phyloP scores from a whole-genome alignment of 2,888 invertebrate species.

The Crepidodera aurea region DNA sequence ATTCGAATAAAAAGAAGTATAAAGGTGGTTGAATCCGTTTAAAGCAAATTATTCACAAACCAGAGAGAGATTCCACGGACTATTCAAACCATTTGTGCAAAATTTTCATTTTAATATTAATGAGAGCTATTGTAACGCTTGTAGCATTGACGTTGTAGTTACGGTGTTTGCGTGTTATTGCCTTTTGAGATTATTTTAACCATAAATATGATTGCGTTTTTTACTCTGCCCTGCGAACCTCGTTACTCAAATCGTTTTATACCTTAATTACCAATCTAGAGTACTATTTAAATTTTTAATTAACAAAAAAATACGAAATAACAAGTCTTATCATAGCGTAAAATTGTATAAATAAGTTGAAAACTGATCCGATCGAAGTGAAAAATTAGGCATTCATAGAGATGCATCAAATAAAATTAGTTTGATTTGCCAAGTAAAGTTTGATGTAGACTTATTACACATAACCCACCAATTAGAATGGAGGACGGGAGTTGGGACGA shows the following conservation, averaged over 20 bases:
- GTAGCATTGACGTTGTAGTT: constrained; percentile 8
- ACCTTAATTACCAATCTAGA: neutral
- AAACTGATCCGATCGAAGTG: too few relatives aligned
- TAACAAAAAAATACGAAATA: neutral
- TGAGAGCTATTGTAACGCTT: constrained; percentile 13
- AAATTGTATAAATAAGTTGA: too few relatives aligned
- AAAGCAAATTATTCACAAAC: too few relatives aligned
- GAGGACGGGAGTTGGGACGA: too few relatives aligned
- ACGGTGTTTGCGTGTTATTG: constrained; percentile 13
- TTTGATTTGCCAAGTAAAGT: too few relatives aligned
- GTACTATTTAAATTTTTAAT: neutral
- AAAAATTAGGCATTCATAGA: too few relatives aligned
- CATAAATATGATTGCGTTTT: constrained; percentile 10
- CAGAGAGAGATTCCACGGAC: neutral
- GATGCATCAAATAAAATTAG: too few relatives aligned
- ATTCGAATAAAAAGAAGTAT: too few relatives aligned
- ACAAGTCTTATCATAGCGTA: too few relatives aligned
- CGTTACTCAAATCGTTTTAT: neutral
- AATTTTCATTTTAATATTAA: constrained; percentile 18
- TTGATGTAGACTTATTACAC: too few relatives aligned
- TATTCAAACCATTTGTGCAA: neutral
- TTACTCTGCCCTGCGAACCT: neutral
- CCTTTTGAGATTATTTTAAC: constrained; percentile 16
- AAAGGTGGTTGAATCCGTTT: too few relatives aligned
- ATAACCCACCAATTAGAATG: too few relatives aligned